Evolutionary conservation across 1,140 invertebrate species (phyloP), one percentile per base, ranked within the genome.

Genomic region (Cylas formicarius): DNA sequence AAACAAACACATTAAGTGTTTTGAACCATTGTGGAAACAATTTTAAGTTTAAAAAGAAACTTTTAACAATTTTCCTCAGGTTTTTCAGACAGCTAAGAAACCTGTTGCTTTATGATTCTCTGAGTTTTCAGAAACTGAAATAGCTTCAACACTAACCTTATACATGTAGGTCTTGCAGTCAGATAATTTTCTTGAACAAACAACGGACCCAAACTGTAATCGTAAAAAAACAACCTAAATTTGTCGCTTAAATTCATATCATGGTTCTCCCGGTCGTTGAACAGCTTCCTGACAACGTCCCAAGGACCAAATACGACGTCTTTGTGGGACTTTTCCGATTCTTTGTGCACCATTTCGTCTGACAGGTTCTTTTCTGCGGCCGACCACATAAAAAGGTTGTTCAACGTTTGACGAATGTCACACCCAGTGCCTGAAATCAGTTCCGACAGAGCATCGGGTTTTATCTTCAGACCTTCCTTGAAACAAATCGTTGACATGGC

Each of bases 161-260:
- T 42, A 33, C 49, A 49, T 7, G 50, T 46, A 19, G 88, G 86
- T 10, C 66, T 58, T 0, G 85, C 84, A 35, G 73, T 74, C 1
- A 90, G 70, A 72, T 99, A 99, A 71, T 99, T 99, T 65, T 99
- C 95, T 62, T 98, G 92, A 0, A 99, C 90, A 71, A 99, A 99
- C 13, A 99, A 71, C 6, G 94, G 89, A 3, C 82, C 82, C 44
- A 99, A 77, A 59, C 80, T 92, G 68, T 99, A 99, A 71, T 99
- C 97, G 52, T 91, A 81, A 69, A 99, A 99, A 69, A 98, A 99
- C 26, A 99, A 67, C 60, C 89, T 84, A 31, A 80, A 82, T 68
- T 93, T 96, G 56, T 97, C 89, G 53, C 80, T 70, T 2, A 93
- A 70, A 10, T 68, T 78, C 87, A 93, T 95, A 1, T 68, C 73